phyloP scores from a whole-genome alignment of 2,888 invertebrate genomes.

The Temnothorax ravouxi region DNA sequence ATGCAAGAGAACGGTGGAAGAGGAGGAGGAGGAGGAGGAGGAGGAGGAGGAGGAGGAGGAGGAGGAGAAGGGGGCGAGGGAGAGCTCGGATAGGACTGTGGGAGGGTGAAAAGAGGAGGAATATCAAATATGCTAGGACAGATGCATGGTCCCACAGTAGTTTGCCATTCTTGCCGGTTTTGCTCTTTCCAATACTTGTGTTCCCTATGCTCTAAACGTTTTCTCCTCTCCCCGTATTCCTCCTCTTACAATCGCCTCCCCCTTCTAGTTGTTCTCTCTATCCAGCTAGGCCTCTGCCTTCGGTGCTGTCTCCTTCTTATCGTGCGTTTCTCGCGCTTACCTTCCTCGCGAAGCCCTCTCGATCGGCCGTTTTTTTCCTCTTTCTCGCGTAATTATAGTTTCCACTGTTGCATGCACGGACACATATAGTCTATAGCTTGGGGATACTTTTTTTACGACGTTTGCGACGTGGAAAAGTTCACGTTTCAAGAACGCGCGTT shows the following conservation, averaged over 20 bases:
- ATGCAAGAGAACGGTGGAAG: constrained; percentile 13
- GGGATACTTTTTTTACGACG: constrained; percentile 44
- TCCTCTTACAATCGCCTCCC: constrained; percentile 57
- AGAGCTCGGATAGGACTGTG: constrained; percentile 43
- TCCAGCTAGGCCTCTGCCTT: constrained; percentile 28
- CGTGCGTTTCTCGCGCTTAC: constrained; percentile 43
- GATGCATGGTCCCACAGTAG: constrained; percentile 85
- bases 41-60: background rate
- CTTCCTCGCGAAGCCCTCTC: constrained; percentile 62
- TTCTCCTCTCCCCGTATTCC: constrained; percentile 57
- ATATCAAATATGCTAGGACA: constrained; percentile 85
- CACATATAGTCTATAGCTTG: constrained; percentile 31
- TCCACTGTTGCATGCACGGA: constrained; percentile 69
- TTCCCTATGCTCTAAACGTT: constrained; percentile 62
- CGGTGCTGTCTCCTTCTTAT: constrained; percentile 33
- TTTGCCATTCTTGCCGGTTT: constrained; percentile 83
- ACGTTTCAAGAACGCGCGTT: constrained; percentile 13
- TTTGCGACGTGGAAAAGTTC: constrained; percentile 39
- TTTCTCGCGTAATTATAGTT: constrained; percentile 74
- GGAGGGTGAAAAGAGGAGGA: constrained; percentile 59
- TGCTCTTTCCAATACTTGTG: constrained; percentile 48
- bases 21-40: constrained; percentile 1
- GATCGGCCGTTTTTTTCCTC: constrained; percentile 55
- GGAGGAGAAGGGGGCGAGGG: background rate
- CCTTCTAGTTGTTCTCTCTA: constrained; percentile 37